Percentiles rank a stretch among this genome's conserved stretches.
These are phyloP conservation scores for Nezara viridula DNA, from an alignment of 2,888 invertebrate genomes.

Conservation along the genomic window DNA sequence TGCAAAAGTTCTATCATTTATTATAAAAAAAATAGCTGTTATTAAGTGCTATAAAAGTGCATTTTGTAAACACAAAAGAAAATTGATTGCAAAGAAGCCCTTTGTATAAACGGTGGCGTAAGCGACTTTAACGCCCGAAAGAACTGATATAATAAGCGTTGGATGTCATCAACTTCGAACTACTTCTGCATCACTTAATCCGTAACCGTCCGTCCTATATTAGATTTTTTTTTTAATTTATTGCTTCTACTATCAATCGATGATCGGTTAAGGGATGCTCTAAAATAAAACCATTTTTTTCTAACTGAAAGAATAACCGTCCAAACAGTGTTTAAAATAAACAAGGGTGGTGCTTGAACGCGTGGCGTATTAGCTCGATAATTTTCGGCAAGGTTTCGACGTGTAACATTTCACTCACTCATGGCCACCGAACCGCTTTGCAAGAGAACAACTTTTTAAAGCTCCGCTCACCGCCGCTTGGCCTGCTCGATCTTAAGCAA, in stretches of 20 bases:
- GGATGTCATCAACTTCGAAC: not conserved
- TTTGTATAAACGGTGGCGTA: not conserved
- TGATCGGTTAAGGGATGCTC: too few relatives aligned
- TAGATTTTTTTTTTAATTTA: not conserved
- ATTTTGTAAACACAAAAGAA: too few relatives aligned
- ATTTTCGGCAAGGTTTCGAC: not conserved
- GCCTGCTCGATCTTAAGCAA: not conserved
- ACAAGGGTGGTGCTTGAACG: not conserved
- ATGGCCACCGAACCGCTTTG: slow-evolving; percentile 2
- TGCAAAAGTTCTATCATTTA: too few relatives aligned
- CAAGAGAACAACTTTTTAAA: slow-evolving; percentile 5
- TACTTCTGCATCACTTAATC: not conserved
- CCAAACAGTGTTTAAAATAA: too few relatives aligned
- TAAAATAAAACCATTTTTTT: too few relatives aligned
- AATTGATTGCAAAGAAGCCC: not conserved
- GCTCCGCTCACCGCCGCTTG: not conserved
- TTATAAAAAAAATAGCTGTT: too few relatives aligned
- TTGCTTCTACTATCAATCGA: too few relatives aligned
- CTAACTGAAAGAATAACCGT: too few relatives aligned
- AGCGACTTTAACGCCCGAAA: slow-evolving; percentile 2
- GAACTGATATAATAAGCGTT: not conserved
- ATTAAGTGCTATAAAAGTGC: too few relatives aligned
- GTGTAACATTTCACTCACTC: not conserved
- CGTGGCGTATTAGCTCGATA: not conserved
- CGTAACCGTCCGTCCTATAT: not conserved